A percentile compares a stretch with the other conserved stretches of the same genome.
Evolutionary conservation across 1,140 invertebrate genomes (phyloP).

Genomic region (Venustaconcha ellipsiformis): DNA sequence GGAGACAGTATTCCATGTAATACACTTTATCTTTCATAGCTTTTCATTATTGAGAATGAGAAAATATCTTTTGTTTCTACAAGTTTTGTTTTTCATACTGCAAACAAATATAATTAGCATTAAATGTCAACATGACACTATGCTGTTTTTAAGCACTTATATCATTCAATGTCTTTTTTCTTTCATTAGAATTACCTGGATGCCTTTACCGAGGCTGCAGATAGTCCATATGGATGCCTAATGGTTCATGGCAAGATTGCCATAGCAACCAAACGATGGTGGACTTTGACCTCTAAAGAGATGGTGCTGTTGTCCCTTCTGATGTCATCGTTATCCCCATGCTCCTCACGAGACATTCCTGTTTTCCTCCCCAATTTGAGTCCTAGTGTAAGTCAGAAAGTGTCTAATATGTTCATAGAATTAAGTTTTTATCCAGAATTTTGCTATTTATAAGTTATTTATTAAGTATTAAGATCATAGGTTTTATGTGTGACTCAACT

Average conservation of each 20-base stretch:
- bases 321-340: constrained; percentile 75
- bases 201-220: constrained; percentile 80
- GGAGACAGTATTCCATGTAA: no score
- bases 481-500: no score
- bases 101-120: no score
- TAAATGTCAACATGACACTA: no score
- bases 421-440: background rate
- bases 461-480: no score
- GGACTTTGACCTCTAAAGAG: constrained; percentile 79
- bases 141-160: no score
- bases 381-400: constrained; percentile 76
- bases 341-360: constrained; percentile 80
- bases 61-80: no score
- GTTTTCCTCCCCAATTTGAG: constrained; percentile 86
- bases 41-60: no score
- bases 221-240: constrained; percentile 84
- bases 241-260: constrained; percentile 81
- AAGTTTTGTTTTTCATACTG: no score
- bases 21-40: no score
- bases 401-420: no score
- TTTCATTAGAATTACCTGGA: constrained; percentile 79
- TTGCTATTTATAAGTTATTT: no score
- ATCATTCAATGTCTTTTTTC: constrained; percentile 1
- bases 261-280: constrained; percentile 84
- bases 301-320: constrained; percentile 80